A percentile compares a stretch with the other conserved stretches of the same genome.
Evolutionary conservation across 1,140 invertebrate genomes (phyloP).

Genomic region (Solen grandis): DNA sequence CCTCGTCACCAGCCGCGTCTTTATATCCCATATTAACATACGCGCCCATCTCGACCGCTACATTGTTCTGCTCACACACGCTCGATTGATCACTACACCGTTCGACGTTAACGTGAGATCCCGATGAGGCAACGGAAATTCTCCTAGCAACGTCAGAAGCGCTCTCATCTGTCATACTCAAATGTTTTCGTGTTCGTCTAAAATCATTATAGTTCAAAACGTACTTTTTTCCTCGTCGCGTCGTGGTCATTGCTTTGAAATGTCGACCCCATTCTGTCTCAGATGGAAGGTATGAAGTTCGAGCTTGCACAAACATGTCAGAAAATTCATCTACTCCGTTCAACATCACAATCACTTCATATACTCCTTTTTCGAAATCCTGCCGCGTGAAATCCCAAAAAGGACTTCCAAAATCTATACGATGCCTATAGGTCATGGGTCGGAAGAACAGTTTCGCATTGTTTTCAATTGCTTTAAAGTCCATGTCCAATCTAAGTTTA

Average conservation of each 20-base stretch:
- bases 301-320: conserved; percentile 78
- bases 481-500: conserved; percentile 66
- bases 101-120: too few relatives aligned
- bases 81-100: too few relatives aligned
- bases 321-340: conserved; percentile 86
- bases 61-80: too few relatives aligned
- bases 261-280: conserved; percentile 82
- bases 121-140: too few relatives aligned
- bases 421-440: conserved; percentile 90
- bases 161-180: conserved; percentile 34
- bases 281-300: conserved; percentile 81
- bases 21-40: too few relatives aligned
- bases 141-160: conserved; percentile 19
- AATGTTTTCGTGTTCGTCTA: conserved; percentile 10
- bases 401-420: conserved; percentile 91
- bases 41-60: too few relatives aligned
- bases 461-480: conserved; percentile 89
- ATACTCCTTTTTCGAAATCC: conserved; percentile 91
- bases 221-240: conserved; percentile 6
- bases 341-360: conserved; percentile 97
- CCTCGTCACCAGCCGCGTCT: too few relatives aligned
- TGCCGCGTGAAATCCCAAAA: conserved; percentile 93
- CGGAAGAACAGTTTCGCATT: conserved; percentile 94
- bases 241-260: conserved; percentile 66
- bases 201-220: conserved; percentile 48